Evolutionary conservation across 2,797 vertebrate genomes (phyloP).

Genomic region (Ciconia nigra): DNA sequence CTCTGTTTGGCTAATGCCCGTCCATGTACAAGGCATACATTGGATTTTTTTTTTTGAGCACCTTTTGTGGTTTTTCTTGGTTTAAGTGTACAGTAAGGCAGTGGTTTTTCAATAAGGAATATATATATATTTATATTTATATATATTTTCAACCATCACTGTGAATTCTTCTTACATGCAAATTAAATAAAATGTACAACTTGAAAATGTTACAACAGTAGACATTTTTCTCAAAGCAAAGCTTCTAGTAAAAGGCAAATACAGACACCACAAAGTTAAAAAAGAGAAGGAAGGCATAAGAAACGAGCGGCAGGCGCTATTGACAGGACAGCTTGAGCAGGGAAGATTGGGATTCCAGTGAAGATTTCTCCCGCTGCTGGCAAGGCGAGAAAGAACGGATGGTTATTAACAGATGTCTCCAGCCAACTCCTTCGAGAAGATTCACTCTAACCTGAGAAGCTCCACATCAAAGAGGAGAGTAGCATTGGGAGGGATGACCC

Average conservation of each 20-base stretch:
- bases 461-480: conserved; percentile 98
- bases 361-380: neutral
- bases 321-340: conserved; percentile 70
- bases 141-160: conserved; percentile 51
- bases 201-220: conserved; percentile 67
- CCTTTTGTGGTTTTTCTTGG: conserved; percentile 69
- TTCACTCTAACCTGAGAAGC: conserved; percentile 95
- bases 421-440: conserved; percentile 17
- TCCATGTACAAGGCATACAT: conserved; percentile 75
- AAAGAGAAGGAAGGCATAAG: conserved; percentile 67
- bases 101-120: conserved; percentile 75
- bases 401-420: conserved; percentile 57
- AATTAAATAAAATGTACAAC: conserved; percentile 82
- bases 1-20: conserved; percentile 88
- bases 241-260: conserved; percentile 66
- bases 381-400: conserved; percentile 15
- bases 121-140: conserved; percentile 67
- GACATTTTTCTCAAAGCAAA: conserved; percentile 67
- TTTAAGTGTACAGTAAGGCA: conserved; percentile 86
- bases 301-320: conserved; percentile 15
- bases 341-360: conserved; percentile 27
- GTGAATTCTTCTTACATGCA: conserved; percentile 71
- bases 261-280: conserved; percentile 55
- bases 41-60: conserved; percentile 71
- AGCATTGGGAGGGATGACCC: conserved; percentile 97